Conservation (phyloP, 2,113 vertebrate species). For the cat (Felis catus) region DNA sequence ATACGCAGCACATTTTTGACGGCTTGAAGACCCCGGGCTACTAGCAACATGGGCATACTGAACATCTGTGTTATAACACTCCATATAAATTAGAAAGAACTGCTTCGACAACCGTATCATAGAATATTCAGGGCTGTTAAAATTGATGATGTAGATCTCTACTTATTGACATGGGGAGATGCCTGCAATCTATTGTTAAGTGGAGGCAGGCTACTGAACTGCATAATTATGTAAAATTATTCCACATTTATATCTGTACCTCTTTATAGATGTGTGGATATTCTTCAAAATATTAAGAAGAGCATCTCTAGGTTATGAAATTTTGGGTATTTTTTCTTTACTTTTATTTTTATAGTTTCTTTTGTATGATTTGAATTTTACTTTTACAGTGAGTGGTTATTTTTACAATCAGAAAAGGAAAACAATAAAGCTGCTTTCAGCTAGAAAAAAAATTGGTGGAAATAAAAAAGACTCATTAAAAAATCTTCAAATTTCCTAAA, state of each 20-base stretch:
- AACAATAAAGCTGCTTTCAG: not conserved
- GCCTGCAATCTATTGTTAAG: not conserved
- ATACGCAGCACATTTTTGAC: not conserved
- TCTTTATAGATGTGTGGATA: not conserved
- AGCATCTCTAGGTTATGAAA: not conserved
- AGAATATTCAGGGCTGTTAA: not conserved
- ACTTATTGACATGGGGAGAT: not conserved
- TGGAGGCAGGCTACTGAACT: not conserved
- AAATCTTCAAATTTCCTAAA: not conserved
- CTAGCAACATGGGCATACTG: not conserved
- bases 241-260: not conserved
- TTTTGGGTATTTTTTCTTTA: not conserved
- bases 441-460: slow-evolving; percentile 13
- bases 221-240: not conserved
- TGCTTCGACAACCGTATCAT: not conserved
- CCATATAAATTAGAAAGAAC: not conserved
- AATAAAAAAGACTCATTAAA: not conserved
- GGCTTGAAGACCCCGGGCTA: not conserved
- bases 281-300: slow-evolving; percentile 14
- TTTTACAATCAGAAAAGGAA: slow-evolving; percentile 14
- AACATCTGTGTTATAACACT: not conserved
- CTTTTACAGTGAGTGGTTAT: not conserved
- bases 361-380: slow-evolving; percentile 28
- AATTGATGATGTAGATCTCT: slow-evolving; percentile 4
- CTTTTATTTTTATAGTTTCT: not conserved